Base-by-base conservation (phyloP, 1,140 invertebrate genomes). In the Eurosta solidaginis region DNA sequence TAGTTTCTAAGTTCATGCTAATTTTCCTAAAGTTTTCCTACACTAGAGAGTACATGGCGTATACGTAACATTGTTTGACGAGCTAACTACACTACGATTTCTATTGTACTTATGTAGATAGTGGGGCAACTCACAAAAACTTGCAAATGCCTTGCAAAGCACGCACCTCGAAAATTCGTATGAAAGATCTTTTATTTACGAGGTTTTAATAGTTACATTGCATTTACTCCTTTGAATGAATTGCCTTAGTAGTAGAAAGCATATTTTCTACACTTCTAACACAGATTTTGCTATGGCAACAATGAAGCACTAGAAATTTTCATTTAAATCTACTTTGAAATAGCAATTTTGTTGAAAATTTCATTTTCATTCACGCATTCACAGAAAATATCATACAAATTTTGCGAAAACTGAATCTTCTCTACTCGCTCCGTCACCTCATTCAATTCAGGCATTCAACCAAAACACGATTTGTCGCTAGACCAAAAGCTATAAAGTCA, bases 361-460 rank as follows among this genome's bases (percentile, higher is more conserved):
- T 33, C 36, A 40, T 68, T 68, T n/a, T n/a, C n/a, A n/a, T n/a
- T 68, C 59, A 68, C 33, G 33, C 59, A 68, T 68, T 40, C 59
- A 10, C n/a, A n/a, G n/a, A n/a, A n/a, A 68, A 68, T 42, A 40
- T n/a, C 33, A n/a, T 6, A 36, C 33, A 27, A 68, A 40, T 68
- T 68, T 40, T 17, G 17, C 12, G 33, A 33, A 68, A 42, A 68
- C 17, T 40, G 33, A n/a, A n/a, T n/a, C n/a, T n/a, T 17, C 33
- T 29, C 17, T n/a, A 20, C 10, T n/a, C 5, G 29, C 17, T 40
- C 1, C 27, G 33, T n/a, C 40, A 33, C 59, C 59, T 68, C 59
- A 40, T 68, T 68, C 59, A 68, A 40, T 27, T 42, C 27, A n/a
- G n/a, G n/a, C n/a, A 68, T 68, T 68, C 59, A 68, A 42, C 33